phyloP scores from a whole-genome alignment of 1,140 invertebrate species.

The Prorops nasuta region DNA sequence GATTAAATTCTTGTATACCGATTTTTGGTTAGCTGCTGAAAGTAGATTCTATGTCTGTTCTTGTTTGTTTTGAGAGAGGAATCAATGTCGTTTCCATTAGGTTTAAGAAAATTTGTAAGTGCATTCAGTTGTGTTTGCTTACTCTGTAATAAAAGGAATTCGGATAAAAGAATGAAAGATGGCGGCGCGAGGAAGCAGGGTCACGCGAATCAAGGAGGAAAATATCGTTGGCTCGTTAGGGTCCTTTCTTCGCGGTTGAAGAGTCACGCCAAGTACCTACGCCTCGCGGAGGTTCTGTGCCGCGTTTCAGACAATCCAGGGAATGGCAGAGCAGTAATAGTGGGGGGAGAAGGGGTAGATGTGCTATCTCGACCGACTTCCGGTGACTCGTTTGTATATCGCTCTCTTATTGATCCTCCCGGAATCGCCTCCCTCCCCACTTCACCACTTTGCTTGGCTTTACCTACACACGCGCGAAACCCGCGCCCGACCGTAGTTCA shows the following conservation, averaged over 20 bases:
- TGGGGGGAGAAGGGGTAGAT: slow-evolving; percentile 16
- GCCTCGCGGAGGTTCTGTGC: slow-evolving; percentile 25
- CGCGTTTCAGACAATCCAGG: too few relatives aligned
- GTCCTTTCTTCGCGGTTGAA: slow-evolving; percentile 24
- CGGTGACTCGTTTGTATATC: slow-evolving; percentile 41
- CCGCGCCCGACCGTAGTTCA: slow-evolving; percentile 29
- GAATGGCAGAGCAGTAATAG: too few relatives aligned
- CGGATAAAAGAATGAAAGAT: too few relatives aligned
- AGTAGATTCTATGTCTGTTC: too few relatives aligned
- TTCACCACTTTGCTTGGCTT: slow-evolving; percentile 8
- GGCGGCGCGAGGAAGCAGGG: slow-evolving; percentile 4
- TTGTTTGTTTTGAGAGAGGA: too few relatives aligned
- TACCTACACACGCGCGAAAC: slow-evolving; percentile 29
- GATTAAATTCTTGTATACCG: too few relatives aligned
- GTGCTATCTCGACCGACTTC: slow-evolving; percentile 40
- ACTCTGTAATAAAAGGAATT: too few relatives aligned
- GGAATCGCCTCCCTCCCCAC: neutral
- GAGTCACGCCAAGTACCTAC: slow-evolving; percentile 40
- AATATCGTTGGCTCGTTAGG: slow-evolving; percentile 30
- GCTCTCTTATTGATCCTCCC: slow-evolving; percentile 44
- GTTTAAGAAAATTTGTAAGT: too few relatives aligned
- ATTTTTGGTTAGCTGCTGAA: too few relatives aligned
- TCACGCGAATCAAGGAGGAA: slow-evolving; percentile 23
- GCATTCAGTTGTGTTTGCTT: too few relatives aligned
- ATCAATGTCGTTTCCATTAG: too few relatives aligned